Conservation (phyloP, 2,888 invertebrate genomes). For the Eristalinus sepulchralis region DNA sequence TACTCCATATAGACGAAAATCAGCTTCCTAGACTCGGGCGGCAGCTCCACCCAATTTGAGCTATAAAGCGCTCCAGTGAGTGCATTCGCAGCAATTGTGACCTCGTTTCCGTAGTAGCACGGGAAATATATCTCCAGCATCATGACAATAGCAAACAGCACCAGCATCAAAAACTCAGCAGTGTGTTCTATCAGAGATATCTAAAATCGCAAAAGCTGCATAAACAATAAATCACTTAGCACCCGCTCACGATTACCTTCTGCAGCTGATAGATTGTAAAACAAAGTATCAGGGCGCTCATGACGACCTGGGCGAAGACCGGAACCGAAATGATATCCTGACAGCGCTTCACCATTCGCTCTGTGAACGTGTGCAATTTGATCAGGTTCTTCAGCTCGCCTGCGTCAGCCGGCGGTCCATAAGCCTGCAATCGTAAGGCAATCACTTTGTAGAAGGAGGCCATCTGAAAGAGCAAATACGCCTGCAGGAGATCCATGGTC, state of each 20-base stretch:
- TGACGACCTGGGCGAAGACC: conserved; percentile 74
- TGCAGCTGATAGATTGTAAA: conserved; percentile 75
- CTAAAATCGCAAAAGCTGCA: background rate
- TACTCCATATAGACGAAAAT: conserved; percentile 76
- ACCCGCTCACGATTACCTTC: conserved; percentile 31
- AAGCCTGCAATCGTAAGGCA: conserved; percentile 1
- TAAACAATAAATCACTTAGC: background rate
- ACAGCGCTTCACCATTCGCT: conserved; percentile 13
- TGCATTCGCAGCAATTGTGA: conserved; percentile 74
- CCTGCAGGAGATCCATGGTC: conserved; percentile 30
- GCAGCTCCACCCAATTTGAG: conserved; percentile 75
- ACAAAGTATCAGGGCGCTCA: conserved; percentile 75
- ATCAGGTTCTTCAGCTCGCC: background rate
- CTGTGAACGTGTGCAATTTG: conserved; percentile 2
- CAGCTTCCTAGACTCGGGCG: conserved; percentile 73
- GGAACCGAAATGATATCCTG: conserved; percentile 71
- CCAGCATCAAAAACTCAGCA: conserved; percentile 42
- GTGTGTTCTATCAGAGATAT: background rate
- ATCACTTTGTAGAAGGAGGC: conserved; percentile 10
- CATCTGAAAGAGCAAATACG: conserved; percentile 17
- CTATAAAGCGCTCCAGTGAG: conserved; percentile 74
- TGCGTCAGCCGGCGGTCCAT: background rate
- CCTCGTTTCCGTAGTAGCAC: conserved; percentile 77
- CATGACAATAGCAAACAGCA: conserved; percentile 75
- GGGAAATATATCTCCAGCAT: conserved; percentile 76